These are phyloP conservation scores for Dendroctonus ponderosae DNA, from an alignment of 1,140 invertebrate species.

Conservation along the genomic window DNA sequence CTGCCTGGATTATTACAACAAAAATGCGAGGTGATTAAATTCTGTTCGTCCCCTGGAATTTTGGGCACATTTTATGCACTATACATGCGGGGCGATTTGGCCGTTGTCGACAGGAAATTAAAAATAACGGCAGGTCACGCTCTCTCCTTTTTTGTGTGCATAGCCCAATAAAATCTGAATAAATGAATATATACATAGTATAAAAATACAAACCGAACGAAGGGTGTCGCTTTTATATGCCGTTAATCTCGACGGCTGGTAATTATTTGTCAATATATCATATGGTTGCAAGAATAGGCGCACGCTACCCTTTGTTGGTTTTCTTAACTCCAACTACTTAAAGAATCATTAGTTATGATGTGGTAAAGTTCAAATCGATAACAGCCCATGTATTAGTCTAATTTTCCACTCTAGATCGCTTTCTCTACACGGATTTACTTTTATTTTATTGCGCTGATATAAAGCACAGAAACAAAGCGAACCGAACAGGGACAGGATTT, in stretches of 20 bases:
- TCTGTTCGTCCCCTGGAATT: slow-evolving; percentile 4
- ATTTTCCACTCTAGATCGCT: too few species aligned
- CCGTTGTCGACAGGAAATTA: slow-evolving; percentile 22
- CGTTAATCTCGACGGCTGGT: too few species aligned
- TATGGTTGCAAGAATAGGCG: too few species aligned
- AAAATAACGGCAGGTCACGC: slow-evolving; percentile 24
- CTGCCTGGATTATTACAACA: neutral
- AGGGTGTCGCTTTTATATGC: too few species aligned
- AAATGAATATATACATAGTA: slow-evolving; percentile 16
- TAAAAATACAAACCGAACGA: too few species aligned
- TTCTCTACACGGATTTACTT: slow-evolving; percentile 24
- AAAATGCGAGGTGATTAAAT: slow-evolving; percentile 5
- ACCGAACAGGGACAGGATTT: slow-evolving; percentile 17
- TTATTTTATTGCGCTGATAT: slow-evolving; percentile 25
- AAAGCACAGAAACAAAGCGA: slow-evolving; percentile 24
- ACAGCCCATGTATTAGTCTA: too few species aligned
- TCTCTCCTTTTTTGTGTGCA: slow-evolving; percentile 17
- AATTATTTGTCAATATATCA: too few species aligned
- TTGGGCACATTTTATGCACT: slow-evolving; percentile 10
- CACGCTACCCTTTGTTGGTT: too few species aligned
- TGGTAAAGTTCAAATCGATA: too few species aligned
- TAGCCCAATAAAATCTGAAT: slow-evolving; percentile 22
- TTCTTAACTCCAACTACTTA: too few species aligned
- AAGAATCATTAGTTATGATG: too few species aligned
- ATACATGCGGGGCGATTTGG: slow-evolving; percentile 10